Base-by-base conservation (phyloP, 53 echinoderm and acorn worm species). In the Apostichopus leukothele region DNA sequence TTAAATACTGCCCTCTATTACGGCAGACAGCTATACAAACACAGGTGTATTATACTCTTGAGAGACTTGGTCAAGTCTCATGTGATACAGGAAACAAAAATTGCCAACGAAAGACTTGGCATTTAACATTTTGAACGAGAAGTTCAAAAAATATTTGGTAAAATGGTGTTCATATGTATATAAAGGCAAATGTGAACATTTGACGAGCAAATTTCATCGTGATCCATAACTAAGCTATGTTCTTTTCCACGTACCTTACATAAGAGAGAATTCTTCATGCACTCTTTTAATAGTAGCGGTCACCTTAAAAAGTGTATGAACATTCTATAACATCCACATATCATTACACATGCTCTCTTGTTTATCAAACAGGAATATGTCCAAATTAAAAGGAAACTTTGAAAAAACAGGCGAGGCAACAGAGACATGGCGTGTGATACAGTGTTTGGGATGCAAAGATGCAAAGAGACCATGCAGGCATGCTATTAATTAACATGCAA, bases 291-390 rank as follows among this genome's bases (percentile, higher is more conserved):
- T 63, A 63, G 11, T 9, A 57, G 71, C 6, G 71, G 71, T n/a
- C 71, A 71, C 13, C 6, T 71, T 71, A 6, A 9, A 39, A 57
- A 19, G 71, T 20, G 55, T 10, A 53, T 22, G 22, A 53, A 16
- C 81, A 81, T 81, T 81, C 81, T 81, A 39, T 39, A 81, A 81
- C 81, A 53, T 22, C 25, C 53, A 22, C 81, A 81, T 10, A 52
- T 81, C 81, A 81, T 54, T 81, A 59, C 2, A 81, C 81, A 81
- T 81, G 81, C 81, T 81, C 81, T 81, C 81, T 59, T 81, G 81
- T 57, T 81, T 81, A 59, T 71, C 81, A 55, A 12, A 81, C 59
- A 81, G 81, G 81, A 18, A n/a, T 18, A 55, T 54, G 54, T 9
- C 57, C 7, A 57, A 7, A 57, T 7, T 7, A 57, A 71, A 71